Evolutionary conservation across 2,113 vertebrate genomes (phyloP).

Genomic region (Prionailurus bengalensis): DNA sequence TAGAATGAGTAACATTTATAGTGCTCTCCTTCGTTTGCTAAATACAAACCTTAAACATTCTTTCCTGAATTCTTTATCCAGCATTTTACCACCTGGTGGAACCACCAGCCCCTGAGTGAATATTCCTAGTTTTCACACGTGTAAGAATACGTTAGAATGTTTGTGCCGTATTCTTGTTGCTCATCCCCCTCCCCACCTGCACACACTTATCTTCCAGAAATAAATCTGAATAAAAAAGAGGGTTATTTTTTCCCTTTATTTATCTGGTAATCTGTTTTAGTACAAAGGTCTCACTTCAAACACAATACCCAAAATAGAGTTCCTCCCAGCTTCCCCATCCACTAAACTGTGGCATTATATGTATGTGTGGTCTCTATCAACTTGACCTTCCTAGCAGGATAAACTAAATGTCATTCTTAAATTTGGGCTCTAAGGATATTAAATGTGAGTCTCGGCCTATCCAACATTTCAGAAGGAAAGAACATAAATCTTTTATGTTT

Average conservation of each 20-base stretch:
- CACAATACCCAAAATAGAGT: slow-evolving; percentile 1
- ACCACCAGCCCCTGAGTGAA: neutral
- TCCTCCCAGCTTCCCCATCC: neutral
- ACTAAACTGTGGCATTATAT: neutral
- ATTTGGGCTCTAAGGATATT: neutral
- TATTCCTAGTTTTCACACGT: slow-evolving; percentile 49
- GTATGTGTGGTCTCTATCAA: neutral
- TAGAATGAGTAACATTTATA: slow-evolving; percentile 75
- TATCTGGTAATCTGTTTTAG: slow-evolving; percentile 46
- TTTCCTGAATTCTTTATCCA: slow-evolving; percentile 74
- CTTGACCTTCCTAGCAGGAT: neutral
- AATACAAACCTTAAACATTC: slow-evolving; percentile 63
- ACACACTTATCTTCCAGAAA: slow-evolving; percentile 61
- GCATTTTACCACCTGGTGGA: slow-evolving; percentile 70
- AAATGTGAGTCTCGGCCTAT: neutral
- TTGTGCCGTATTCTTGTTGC: neutral
- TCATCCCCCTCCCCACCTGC: neutral
- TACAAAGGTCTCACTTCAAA: slow-evolving; percentile 60
- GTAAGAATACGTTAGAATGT: slow-evolving; percentile 28
- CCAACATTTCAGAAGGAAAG: neutral
- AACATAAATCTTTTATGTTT: neutral
- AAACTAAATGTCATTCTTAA: neutral
- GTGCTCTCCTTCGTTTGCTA: slow-evolving; percentile 55
- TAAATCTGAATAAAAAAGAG: slow-evolving; percentile 61
- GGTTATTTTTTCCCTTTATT: slow-evolving; percentile 16